Conservation (phyloP, 2,797 vertebrate species). For the Ciconia nigra region DNA sequence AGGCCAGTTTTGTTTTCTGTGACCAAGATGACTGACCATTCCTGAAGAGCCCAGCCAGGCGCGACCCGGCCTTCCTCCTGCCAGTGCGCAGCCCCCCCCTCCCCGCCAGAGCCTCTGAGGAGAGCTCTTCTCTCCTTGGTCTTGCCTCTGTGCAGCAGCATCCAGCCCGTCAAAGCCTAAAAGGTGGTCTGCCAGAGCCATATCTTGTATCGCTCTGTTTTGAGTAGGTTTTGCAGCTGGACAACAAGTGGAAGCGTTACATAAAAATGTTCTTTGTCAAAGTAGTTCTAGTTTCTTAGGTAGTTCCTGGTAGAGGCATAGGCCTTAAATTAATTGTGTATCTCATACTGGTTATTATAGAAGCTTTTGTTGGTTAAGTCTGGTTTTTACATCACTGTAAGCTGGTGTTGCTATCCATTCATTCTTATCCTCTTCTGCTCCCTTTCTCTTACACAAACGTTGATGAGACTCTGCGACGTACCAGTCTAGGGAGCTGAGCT, state of each 20-base stretch:
- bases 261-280: neutral
- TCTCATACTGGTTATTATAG: neutral
- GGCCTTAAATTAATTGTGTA: neutral
- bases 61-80: accelerated
- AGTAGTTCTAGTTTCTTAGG: neutral
- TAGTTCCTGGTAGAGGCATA: neutral
- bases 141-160: too few species aligned
- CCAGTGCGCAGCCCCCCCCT: accelerated
- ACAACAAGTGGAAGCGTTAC: accelerated
- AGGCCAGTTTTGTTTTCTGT: neutral
- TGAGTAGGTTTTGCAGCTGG: neutral
- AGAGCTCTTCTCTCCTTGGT: too few species aligned
- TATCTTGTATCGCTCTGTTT: accelerated
- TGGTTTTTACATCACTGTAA: neutral
- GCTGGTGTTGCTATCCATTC: neutral
- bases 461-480: neutral
- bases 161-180: neutral
- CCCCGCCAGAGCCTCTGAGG: too few species aligned
- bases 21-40: accelerated
- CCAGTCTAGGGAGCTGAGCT: neutral
- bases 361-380: neutral
- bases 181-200: accelerated
- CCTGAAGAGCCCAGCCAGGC: neutral
- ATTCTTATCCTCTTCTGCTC: neutral
- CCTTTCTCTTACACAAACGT: neutral